phyloP scores from a whole-genome alignment of 2,888 invertebrate genomes.

The Cabera pusaria region DNA sequence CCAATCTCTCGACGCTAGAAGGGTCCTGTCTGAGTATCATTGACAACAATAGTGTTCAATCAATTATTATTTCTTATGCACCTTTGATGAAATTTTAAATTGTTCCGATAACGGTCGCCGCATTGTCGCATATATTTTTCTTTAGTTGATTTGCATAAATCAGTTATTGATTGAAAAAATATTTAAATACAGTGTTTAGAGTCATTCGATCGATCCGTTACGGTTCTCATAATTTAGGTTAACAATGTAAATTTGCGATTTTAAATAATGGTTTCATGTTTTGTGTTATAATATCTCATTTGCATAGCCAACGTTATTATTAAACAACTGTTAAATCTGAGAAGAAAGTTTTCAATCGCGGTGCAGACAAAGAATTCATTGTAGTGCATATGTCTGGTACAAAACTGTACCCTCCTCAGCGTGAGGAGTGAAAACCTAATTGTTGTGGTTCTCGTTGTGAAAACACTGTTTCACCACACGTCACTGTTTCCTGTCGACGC shows the following conservation, averaged over 20 bases:
- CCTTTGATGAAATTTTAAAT: constrained; percentile 79
- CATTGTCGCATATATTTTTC: constrained; percentile 65
- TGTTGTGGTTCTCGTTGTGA: constrained; percentile 60
- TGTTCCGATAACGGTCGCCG: constrained; percentile 77
- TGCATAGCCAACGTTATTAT: constrained; percentile 41
- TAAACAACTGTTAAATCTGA: constrained; percentile 19
- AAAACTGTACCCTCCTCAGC: constrained; percentile 71
- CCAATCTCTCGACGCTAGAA: constrained; percentile 63
- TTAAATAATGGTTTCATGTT: constrained; percentile 57
- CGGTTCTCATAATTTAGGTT: constrained; percentile 65
- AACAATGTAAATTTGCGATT: constrained; percentile 53
- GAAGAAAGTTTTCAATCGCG: constrained; percentile 47
- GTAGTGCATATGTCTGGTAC: constrained; percentile 50
- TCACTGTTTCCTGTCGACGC: constrained; percentile 63
- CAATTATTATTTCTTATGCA: constrained; percentile 79
- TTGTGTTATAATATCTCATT: constrained; percentile 48
- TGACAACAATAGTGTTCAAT: constrained; percentile 73
- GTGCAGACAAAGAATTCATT: constrained; percentile 56
- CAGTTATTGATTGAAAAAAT: constrained; percentile 82
- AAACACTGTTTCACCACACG: constrained; percentile 73
- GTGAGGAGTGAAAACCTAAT: constrained; percentile 68
- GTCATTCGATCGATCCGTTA: constrained; percentile 74
- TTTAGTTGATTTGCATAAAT: constrained; percentile 75
- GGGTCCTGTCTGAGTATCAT: constrained; percentile 63
- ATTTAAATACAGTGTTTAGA: constrained; percentile 75